Conservation (phyloP, 2,888 invertebrate species). For the Leucophora obtusa region DNA sequence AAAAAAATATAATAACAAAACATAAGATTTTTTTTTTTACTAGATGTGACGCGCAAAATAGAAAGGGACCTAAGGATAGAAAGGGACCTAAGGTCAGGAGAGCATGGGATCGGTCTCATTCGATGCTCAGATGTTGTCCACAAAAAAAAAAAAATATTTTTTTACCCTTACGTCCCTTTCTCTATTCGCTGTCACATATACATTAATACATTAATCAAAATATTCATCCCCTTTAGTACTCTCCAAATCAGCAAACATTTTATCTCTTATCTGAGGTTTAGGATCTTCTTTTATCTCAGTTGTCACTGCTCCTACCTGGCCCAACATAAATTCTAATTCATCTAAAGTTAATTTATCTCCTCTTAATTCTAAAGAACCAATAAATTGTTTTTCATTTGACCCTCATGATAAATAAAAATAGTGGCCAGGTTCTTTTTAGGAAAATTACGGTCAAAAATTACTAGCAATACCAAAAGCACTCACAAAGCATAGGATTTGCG, state of each 20-base stretch:
- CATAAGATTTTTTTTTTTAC: no score
- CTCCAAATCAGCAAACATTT: slow-evolving; percentile 86
- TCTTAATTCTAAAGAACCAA: slow-evolving; percentile 89
- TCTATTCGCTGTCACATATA: no score
- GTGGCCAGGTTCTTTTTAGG: slow-evolving; percentile 97
- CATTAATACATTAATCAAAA: slow-evolving; percentile 60
- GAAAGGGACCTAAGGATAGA: no score
- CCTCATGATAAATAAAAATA: slow-evolving; percentile 95
- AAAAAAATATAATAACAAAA: no score
- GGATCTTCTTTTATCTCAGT: slow-evolving; percentile 92
- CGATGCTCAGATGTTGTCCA: no score
- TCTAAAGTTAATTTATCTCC: slow-evolving; percentile 90
- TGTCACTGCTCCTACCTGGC: slow-evolving; percentile 89
- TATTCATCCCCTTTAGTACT: slow-evolving; percentile 72
- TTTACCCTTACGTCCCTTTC: no score
- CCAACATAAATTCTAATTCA: slow-evolving; percentile 93
- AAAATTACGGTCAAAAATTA: slow-evolving; percentile 96
- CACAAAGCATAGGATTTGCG: no score
- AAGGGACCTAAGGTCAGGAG: no score
- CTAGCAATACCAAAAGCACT: no score
- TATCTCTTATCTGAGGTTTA: slow-evolving; percentile 88
- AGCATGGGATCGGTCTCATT: no score
- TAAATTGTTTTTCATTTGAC: slow-evolving; percentile 91
- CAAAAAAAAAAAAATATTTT: no score
- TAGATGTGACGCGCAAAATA: no score